These are phyloP conservation scores for Himantopus leucocephalus DNA, from an alignment of 2,113 vertebrate genomes.

Conservation along the genomic window DNA sequence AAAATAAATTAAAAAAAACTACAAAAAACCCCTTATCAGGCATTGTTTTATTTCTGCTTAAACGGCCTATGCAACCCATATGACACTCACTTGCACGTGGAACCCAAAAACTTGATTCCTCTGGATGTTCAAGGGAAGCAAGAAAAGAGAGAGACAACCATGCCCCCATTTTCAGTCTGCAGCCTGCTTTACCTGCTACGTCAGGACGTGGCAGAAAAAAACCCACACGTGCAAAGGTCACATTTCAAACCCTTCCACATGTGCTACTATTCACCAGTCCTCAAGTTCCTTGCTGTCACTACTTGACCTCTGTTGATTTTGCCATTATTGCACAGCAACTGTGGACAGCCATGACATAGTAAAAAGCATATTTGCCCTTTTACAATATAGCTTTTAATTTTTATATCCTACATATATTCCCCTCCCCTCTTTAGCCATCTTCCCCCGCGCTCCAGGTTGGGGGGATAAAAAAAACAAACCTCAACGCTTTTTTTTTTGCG, in stretches of 20 bases:
- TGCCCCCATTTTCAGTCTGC: background rate
- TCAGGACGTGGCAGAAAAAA: background rate
- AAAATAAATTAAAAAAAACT: background rate
- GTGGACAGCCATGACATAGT: background rate
- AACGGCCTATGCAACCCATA: background rate
- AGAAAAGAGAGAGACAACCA: background rate
- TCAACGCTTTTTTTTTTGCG: background rate
- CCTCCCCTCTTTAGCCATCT: background rate
- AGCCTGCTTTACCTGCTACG: background rate
- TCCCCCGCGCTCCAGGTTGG: background rate
- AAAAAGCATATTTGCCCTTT: background rate
- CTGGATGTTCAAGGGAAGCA: background rate
- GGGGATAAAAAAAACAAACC: background rate
- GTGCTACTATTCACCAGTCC: background rate
- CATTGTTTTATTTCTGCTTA: background rate
- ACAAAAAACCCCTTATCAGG: too few relatives aligned
- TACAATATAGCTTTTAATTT: background rate
- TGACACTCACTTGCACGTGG: background rate
- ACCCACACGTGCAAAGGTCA: background rate
- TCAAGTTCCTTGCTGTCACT: background rate
- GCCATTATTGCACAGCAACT: background rate
- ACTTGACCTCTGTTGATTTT: background rate
- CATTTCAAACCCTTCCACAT: background rate
- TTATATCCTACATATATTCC: background rate
- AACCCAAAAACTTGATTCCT: background rate